Evolutionary conservation across 2,797 vertebrate species (phyloP).

Genomic region (Sebastes vulpes): DNA sequence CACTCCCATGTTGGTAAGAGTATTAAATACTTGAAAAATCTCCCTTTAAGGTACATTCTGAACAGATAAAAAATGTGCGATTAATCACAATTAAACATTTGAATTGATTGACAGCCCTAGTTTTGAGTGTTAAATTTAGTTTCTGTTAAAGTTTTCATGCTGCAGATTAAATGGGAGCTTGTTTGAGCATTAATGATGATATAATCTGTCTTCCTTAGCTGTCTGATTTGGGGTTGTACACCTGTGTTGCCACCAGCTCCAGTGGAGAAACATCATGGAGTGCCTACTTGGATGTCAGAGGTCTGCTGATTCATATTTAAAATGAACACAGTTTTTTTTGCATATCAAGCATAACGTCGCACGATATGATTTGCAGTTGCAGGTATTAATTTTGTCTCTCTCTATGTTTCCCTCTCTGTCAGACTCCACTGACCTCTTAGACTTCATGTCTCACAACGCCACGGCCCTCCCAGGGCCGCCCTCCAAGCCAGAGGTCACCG

Average conservation of each 20-base stretch:
- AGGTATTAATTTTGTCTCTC: constrained; percentile 27
- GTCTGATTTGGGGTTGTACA: constrained; percentile 93
- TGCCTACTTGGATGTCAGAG: constrained; percentile 93
- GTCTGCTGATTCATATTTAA: constrained; percentile 70
- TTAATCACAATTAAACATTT: too few relatives aligned
- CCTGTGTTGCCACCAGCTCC: constrained; percentile 95
- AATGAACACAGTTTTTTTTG: not conserved
- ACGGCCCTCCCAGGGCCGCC: constrained; percentile 93
- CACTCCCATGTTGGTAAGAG: too few relatives aligned
- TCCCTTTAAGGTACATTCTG: too few relatives aligned
- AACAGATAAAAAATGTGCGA: too few relatives aligned
- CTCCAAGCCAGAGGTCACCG: constrained; percentile 95
- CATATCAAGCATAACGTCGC: not conserved
- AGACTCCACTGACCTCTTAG: constrained; percentile 92
- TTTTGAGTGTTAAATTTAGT: not conserved
- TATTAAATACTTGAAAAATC: too few relatives aligned
- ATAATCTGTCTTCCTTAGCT: constrained; percentile 78
- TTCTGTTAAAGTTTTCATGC: not conserved
- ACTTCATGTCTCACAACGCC: constrained; percentile 91
- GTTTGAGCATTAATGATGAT: not conserved
- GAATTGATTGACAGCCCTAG: too few relatives aligned
- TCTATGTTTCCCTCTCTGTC: constrained; percentile 20
- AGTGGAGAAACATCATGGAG: constrained; percentile 97
- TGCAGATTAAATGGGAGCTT: not conserved
- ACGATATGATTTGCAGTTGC: not conserved